Conservation (phyloP, 2,797 vertebrate genomes). For the Gymnocypris eckloni region DNA sequence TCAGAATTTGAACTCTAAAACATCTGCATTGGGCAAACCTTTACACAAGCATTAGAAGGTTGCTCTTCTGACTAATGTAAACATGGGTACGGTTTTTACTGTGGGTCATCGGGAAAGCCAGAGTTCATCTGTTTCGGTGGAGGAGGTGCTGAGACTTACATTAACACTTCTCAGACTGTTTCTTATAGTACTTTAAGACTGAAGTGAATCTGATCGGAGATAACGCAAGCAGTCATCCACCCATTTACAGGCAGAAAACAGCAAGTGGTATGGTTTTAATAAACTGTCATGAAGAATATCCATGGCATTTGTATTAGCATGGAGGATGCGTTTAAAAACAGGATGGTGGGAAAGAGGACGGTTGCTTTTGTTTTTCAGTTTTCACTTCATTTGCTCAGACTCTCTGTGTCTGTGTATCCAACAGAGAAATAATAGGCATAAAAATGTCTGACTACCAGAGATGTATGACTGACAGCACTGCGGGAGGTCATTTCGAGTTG, state of each 20-base stretch:
- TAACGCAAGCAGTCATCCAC: background rate
- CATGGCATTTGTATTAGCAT: conserved; percentile 16
- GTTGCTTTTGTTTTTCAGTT: background rate
- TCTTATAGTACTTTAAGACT: background rate
- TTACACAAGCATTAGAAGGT: conserved; percentile 18
- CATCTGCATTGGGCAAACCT: conserved; percentile 7
- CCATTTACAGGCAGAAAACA: conserved; percentile 1
- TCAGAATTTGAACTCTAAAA: conserved; percentile 10
- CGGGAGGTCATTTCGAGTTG: background rate
- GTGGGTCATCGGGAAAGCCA: background rate
- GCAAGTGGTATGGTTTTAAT: conserved; percentile 25
- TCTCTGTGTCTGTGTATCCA: background rate
- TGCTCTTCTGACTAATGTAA: conserved; percentile 4
- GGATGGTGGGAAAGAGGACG: background rate
- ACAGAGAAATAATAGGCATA: conserved; percentile 20
- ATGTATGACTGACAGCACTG: conserved; percentile 8
- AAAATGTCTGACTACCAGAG: background rate
- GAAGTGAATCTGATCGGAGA: background rate
- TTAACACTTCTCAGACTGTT: background rate
- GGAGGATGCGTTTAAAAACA: background rate
- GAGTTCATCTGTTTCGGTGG: background rate
- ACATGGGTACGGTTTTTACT: background rate
- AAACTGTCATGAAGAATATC: conserved; percentile 19
- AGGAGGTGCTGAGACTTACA: background rate
- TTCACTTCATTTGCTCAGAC: background rate